Evolutionary conservation across 35 echinoderm and acorn worm species (phyloP).

Genomic region (Lytechinus variegatus): DNA sequence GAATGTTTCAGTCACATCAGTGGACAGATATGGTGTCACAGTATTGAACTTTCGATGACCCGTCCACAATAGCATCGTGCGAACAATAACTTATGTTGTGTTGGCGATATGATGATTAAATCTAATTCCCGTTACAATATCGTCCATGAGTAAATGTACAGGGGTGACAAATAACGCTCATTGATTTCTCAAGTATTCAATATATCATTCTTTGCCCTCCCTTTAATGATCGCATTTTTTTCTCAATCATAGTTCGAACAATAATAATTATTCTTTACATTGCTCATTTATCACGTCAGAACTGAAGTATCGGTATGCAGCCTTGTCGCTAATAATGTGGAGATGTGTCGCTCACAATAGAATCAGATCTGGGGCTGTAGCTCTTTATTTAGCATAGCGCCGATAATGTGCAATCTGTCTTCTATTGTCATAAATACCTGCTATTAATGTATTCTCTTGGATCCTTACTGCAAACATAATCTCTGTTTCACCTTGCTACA

Average conservation of each 20-base stretch:
- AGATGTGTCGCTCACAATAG: neutral
- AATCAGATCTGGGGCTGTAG: neutral
- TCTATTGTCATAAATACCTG: neutral
- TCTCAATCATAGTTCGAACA: neutral
- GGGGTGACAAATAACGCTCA: neutral
- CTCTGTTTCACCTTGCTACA: neutral
- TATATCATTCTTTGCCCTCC: neutral
- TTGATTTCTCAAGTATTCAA: neutral
- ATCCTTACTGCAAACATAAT: neutral
- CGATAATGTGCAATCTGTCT: neutral
- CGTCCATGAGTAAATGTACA: neutral
- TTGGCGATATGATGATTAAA: neutral
- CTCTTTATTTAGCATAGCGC: neutral
- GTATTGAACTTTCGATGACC: neutral
- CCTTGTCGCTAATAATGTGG: neutral
- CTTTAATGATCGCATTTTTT: neutral
- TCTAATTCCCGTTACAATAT: neutral
- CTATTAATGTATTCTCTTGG: neutral
- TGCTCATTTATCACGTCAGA: neutral
- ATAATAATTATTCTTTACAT: neutral
- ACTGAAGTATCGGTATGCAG: neutral
- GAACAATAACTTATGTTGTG: neutral
- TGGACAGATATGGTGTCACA: constrained; percentile 1
- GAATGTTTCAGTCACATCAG: constrained; percentile 2
- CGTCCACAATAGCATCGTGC: neutral